Evolutionary conservation across 2,797 vertebrate species (phyloP).

Genomic region (Gallinago nigripennis): DNA sequence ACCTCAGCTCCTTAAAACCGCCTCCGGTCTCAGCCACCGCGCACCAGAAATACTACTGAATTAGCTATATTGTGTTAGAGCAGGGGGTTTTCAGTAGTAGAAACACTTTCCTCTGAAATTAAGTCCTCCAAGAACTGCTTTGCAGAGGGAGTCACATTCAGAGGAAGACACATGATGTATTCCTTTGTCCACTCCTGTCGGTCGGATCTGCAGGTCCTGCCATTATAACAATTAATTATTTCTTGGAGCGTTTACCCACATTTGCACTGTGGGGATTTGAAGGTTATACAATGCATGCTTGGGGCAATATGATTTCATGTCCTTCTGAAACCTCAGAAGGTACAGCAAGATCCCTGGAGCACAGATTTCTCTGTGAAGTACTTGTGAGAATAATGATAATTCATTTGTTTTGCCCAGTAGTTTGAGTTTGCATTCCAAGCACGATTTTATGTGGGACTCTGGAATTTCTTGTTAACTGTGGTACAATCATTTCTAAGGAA

Average conservation of each 20-base stretch:
- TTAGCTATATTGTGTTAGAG: neutral
- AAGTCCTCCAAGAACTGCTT: neutral
- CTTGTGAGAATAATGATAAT: neutral
- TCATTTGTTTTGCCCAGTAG: neutral
- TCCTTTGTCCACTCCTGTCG: neutral
- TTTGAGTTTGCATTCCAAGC: neutral
- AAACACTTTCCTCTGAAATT: neutral
- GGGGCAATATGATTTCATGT: neutral
- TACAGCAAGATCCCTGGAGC: neutral
- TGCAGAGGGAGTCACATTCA: neutral
- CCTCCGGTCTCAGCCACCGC: neutral
- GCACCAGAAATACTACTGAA: neutral
- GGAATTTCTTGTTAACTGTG: slow-evolving; percentile 15
- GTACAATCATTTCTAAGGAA: neutral
- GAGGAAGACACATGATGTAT: neutral
- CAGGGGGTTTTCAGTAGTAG: neutral
- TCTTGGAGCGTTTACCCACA: neutral
- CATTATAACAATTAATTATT: neutral
- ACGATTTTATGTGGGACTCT: neutral
- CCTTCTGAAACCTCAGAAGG: neutral
- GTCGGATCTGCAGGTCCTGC: neutral
- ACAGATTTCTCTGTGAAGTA: neutral
- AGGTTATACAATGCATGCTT: neutral
- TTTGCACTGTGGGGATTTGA: neutral
- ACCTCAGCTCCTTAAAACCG: neutral